Base-by-base conservation (phyloP, 2,888 invertebrate genomes). In the Orthosia cruda region DNA sequence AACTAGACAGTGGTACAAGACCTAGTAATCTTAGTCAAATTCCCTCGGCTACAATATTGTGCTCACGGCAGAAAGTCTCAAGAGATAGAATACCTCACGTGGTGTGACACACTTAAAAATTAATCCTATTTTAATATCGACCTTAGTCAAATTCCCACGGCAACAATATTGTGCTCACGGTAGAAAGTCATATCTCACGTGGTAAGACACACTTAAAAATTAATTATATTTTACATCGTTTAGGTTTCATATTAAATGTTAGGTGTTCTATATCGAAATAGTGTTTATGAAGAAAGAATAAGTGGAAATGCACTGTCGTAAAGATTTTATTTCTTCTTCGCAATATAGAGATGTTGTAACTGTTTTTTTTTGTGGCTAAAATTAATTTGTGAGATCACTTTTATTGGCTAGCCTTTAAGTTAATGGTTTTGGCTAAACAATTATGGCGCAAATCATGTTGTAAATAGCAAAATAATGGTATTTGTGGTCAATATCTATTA, bases 271-370 rank as follows among this genome's bases (percentile, higher is more conserved):
- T n/a, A 52, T 62, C 32, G 61, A 71, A 68, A 63, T 57, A 54
- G 26, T 63, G 18, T 57, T 61, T 20, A 63, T 76, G 57, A 69
- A 67, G 76, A 70, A 79, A 79, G 57, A 80, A 20, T 80, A n/a
- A 23, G 12, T 76, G 58, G 63, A 77, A 77, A 64, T 47, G 55
- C 64, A 83, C 68, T 80, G 74, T 80, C 54, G n/a, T 76, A 74
- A n/a, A 26, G 20, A 74, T 77, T 79, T 77, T 76, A 58, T 76
- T 67, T 64, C 69, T 67, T 64, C 69, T 71, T 47, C n/a, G 69
- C 54, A 68, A 79, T 80, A 74, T 20, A n/a, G 9, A 18, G 47
- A 58, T 82, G 76, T 63, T 32, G 71, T 52, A 71, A 80, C 32
- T 59, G n/a, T 26, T n/a, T 45, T 11, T 65, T 74, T 79, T 83